Percentiles rank a stretch among this genome's conserved stretches.
phyloP scores from a whole-genome alignment of 2,888 invertebrate species.

The Morpho achilles region DNA sequence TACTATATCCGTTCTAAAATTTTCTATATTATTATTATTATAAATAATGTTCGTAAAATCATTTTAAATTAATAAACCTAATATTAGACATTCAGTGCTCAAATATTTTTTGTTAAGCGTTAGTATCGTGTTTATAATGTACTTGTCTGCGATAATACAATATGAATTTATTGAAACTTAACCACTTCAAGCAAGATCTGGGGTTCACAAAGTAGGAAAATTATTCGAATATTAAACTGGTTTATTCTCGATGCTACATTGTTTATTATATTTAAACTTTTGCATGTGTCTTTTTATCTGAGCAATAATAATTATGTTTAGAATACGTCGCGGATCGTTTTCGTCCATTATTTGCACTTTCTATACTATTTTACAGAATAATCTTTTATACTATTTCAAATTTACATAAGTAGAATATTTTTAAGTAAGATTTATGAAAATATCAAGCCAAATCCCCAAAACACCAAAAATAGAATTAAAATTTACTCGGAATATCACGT shows the following conservation, averaged over 20 bases:
- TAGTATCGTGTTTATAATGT: slow-evolving; percentile 28
- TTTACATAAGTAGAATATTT: slow-evolving; percentile 2
- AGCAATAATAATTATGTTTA: background rate
- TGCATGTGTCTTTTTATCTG: background rate
- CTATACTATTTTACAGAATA: background rate
- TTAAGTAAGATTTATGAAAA: background rate
- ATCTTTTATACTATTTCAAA: background rate
- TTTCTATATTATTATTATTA: slow-evolving; percentile 22
- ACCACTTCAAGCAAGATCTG: slow-evolving; percentile 37
- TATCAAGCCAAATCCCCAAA: background rate
- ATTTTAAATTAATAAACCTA: slow-evolving; percentile 28
- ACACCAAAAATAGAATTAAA: background rate
- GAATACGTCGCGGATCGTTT: background rate
- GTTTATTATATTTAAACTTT: slow-evolving; percentile 4
- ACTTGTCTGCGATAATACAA: slow-evolving; percentile 30
- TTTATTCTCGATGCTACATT: slow-evolving; percentile 54
- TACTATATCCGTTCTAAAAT: slow-evolving; percentile 21
- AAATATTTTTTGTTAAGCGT: slow-evolving; percentile 62
- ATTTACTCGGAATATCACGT: too few species aligned
- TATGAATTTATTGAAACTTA: slow-evolving; percentile 34
- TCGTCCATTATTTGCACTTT: background rate
- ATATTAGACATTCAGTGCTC: slow-evolving; percentile 58
- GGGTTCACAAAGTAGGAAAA: slow-evolving; percentile 53
- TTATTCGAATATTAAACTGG: slow-evolving; percentile 53
- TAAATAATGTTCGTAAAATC: slow-evolving; percentile 28